Conservation (phyloP, 2,797 vertebrate genomes). For the Neopelma chrysocephalum region DNA sequence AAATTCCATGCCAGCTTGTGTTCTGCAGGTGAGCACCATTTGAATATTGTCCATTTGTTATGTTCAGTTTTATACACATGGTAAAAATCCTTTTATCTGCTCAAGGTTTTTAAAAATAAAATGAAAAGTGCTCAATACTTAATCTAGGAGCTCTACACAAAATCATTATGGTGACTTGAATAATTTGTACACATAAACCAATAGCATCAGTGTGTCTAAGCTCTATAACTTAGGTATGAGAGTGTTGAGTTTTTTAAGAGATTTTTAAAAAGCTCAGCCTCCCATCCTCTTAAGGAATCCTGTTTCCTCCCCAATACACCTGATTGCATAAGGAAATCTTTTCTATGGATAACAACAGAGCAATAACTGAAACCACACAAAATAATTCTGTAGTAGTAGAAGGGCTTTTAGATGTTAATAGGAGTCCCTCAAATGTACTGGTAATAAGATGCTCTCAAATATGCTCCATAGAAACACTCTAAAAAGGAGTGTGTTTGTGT, state of each 20-base stretch:
- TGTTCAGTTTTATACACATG: background rate
- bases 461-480: background rate
- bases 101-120: background rate
- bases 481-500: background rate
- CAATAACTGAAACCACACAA: background rate
- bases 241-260: background rate
- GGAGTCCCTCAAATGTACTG: background rate
- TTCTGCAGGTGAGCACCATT: background rate
- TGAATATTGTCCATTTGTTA: background rate
- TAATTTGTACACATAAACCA: background rate
- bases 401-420: background rate
- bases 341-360: background rate
- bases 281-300: accelerated
- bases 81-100: slow-evolving; percentile 34
- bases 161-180: background rate
- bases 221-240: background rate
- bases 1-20: background rate
- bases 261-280: background rate
- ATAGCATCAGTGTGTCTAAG: background rate
- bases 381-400: background rate
- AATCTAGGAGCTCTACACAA: background rate
- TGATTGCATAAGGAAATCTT: background rate
- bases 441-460: background rate
- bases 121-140: background rate
- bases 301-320: background rate